phyloP scores from a whole-genome alignment of 1,140 invertebrate species.

The Odontomachus brunneus region DNA sequence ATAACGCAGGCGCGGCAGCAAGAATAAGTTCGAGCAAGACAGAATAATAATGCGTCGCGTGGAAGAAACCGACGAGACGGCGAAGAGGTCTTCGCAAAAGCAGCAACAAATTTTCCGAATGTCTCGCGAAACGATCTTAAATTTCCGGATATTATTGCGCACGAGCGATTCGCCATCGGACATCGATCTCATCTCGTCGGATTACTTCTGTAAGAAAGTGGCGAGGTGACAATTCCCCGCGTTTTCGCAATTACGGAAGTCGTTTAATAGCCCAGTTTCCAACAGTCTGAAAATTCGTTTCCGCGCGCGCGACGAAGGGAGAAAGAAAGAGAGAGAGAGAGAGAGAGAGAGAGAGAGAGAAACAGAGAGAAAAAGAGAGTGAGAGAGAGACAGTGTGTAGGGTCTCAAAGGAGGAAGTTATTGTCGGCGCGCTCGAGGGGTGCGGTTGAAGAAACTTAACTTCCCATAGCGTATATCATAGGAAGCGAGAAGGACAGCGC shows the following conservation, averaged over 20 bases:
- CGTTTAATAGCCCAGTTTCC: conserved; percentile 64
- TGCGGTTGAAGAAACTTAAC: conserved; percentile 63
- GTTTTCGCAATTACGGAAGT: conserved; percentile 62
- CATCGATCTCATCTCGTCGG: conserved; percentile 37
- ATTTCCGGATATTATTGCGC: not conserved
- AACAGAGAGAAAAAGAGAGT: too few species aligned
- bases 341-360: too few species aligned
- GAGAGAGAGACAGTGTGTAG: too few species aligned
- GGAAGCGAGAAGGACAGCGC: conserved; percentile 50
- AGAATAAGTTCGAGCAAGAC: too few species aligned
- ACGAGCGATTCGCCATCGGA: conserved; percentile 7
- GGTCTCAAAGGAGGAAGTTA: conserved; percentile 61
- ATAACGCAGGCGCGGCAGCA: too few species aligned
- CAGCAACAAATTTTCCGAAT: not conserved
- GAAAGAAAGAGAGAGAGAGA: not conserved
- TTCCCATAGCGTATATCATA: conserved; percentile 62
- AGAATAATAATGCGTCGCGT: too few species aligned
- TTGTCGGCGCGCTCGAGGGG: conserved; percentile 47
- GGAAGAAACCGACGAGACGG: too few species aligned
- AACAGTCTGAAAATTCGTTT: conserved; percentile 62
- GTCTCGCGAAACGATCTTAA: not conserved
- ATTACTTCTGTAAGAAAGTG: conserved; percentile 43
- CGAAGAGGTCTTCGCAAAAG: not conserved
- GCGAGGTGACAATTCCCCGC: conserved; percentile 57
- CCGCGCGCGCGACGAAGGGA: conserved; percentile 55